Evolutionary conservation across 2,888 invertebrate genomes (phyloP).

Genomic region (Entomobrya proxima): DNA sequence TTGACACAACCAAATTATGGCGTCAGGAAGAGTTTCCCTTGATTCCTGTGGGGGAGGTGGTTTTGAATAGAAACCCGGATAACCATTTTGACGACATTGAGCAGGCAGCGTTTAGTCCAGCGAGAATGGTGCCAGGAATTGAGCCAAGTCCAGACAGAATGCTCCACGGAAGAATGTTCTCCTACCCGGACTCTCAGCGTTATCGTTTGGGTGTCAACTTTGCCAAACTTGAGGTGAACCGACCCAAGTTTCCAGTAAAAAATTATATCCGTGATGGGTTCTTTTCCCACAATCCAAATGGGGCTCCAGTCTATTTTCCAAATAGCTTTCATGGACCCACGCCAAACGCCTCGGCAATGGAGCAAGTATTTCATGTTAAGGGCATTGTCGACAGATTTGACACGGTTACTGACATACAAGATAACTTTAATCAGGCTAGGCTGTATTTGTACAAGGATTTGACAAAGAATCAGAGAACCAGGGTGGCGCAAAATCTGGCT

Average conservation of each 20-base stretch:
- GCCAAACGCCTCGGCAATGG: not conserved
- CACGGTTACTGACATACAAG: conserved; percentile 20
- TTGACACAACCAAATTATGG: conserved; percentile 66
- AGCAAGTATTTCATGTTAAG: conserved; percentile 14
- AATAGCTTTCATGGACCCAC: conserved; percentile 46
- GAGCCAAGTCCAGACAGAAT: conserved; percentile 59
- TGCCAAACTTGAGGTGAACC: conserved; percentile 43
- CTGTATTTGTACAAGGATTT: conserved; percentile 45
- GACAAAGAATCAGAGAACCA: not conserved
- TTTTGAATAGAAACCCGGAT: conserved; percentile 50
- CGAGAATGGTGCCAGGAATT: conserved; percentile 63
- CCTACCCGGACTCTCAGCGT: conserved; percentile 57
- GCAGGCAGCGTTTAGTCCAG: conserved; percentile 52
- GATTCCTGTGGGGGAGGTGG: conserved; percentile 49
- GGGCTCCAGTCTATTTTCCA: conserved; percentile 49
- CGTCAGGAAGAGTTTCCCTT: conserved; percentile 53
- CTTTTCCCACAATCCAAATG: conserved; percentile 1
- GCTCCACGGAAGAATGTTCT: conserved; percentile 60
- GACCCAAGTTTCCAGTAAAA: conserved; percentile 29
- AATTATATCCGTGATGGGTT: conserved; percentile 54
- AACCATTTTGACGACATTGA: conserved; percentile 59
- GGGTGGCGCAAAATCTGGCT: conserved; percentile 2
- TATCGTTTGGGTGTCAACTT: conserved; percentile 57
- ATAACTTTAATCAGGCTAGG: conserved; percentile 25
- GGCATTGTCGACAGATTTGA: conserved; percentile 52